Base-by-base conservation (phyloP, 2,888 invertebrate species). In the Clanis bilineata region DNA sequence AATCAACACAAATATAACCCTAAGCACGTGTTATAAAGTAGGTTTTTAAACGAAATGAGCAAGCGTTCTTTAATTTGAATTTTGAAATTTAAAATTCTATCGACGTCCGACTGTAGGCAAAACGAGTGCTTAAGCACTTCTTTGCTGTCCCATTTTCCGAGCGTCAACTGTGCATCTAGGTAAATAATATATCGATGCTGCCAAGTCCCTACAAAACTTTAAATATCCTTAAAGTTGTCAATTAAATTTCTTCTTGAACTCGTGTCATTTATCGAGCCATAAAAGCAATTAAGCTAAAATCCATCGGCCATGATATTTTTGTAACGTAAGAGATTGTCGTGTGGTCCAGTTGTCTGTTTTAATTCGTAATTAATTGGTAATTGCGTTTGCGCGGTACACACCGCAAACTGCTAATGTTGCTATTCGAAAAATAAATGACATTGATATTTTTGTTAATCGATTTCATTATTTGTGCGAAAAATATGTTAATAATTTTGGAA, bases 301-400 rank as follows among this genome's bases (percentile, higher is more conserved):
- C 5, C 28, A 44, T 32, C 25, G 70, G 64, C 65, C 68, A 59
- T 62, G 62, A 57, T 58, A 62, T 62, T 59, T 58, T 56, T 61
- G 22, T 41, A 45, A 39, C 32, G 18, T 41, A 56, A 56, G 28
- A 57, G 25, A 41, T 43, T 44, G 32, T 54, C 32, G 28, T 54
- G 44, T 56, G 28, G n/a, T 41, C 25, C 3, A 60, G 10, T 22
- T 59, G 47, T 2, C 25, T 59, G 25, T 60, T 61, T 64, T 58
- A 54, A 66, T 67, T 69, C 62, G 63, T 62, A 69, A 67, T 70
- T 65, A 67, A 63, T 66, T 68, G 59, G 25, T 58, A 61, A 68
- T 68, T 64, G 62, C n/a, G 61, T 61, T 64, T 59, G 51, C 39
- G 60, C 25, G 47, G 25, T 7, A 55, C 54, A 45, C 55, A 64